Percentiles rank a stretch among this genome's conserved stretches.
phyloP scores from a whole-genome alignment of 2,888 invertebrate species.

The Stictocephala bisonia region DNA sequence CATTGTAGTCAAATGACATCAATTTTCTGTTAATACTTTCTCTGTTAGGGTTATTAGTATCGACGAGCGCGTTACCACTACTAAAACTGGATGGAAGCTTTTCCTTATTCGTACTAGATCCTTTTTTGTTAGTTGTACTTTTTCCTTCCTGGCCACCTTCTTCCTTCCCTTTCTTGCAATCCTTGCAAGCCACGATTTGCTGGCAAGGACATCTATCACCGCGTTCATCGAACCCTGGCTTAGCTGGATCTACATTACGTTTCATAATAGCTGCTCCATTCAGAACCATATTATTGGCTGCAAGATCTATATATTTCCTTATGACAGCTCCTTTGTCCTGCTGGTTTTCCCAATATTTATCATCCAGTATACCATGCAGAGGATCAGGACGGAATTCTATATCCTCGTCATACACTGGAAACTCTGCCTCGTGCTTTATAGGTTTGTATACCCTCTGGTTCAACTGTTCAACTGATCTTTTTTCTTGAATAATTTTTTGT shows the following conservation, averaged over 20 bases:
- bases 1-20: too few species aligned
- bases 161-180: conserved; percentile 17
- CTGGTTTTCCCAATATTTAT: conserved; percentile 15
- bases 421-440: not conserved
- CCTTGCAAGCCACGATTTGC: not conserved
- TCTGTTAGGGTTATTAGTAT: too few species aligned
- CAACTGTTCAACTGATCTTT: too few species aligned
- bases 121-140: too few species aligned
- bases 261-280: not conserved
- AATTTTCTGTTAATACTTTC: too few species aligned
- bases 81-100: too few species aligned
- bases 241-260: not conserved
- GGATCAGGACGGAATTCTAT: conserved; percentile 29
- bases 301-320: conserved; percentile 21
- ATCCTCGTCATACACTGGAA: conserved; percentile 28
- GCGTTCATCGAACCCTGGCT: too few species aligned
- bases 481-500: too few species aligned
- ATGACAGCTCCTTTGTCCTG: conserved; percentile 14
- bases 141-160: too few species aligned
- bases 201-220: not conserved
- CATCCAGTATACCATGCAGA: conserved; percentile 19
- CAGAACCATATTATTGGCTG: not conserved
- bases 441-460: conserved; percentile 5
- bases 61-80: too few species aligned
- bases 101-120: too few species aligned